phyloP scores from a whole-genome alignment of 1,140 invertebrate species.

The Linepithema humile region DNA sequence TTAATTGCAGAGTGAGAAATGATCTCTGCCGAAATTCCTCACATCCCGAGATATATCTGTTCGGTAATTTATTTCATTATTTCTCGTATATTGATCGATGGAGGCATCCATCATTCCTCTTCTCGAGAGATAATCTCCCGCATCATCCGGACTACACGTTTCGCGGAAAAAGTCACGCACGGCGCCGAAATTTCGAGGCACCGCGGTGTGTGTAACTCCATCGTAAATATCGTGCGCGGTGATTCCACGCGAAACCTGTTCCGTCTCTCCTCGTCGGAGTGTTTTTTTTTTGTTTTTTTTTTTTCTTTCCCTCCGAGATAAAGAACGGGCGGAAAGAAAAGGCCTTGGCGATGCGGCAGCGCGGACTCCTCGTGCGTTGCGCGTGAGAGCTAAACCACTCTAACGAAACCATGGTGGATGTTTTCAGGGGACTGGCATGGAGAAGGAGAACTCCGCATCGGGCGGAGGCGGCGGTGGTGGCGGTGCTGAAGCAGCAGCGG shows the following conservation, averaged over 20 bases:
- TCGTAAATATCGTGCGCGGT: slow-evolving; percentile 43
- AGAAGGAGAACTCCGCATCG: slow-evolving; percentile 84
- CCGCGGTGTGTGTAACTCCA: background rate
- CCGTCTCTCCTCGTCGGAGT: background rate
- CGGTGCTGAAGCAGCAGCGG: slow-evolving; percentile 78
- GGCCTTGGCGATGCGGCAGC: slow-evolving; percentile 38
- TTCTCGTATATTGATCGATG: background rate
- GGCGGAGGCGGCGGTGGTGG: slow-evolving; percentile 79
- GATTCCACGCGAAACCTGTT: slow-evolving; percentile 27
- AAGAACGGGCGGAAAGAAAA: slow-evolving; percentile 10
- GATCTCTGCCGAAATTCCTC: background rate
- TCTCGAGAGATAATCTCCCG: background rate
- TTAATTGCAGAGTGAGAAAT: background rate
- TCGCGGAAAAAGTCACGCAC: slow-evolving; percentile 11
- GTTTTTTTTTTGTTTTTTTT: no score
- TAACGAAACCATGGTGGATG: slow-evolving; percentile 66
- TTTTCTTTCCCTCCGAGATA: no score
- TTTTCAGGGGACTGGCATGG: slow-evolving; percentile 82
- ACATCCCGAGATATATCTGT: background rate
- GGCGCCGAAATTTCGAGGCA: slow-evolving; percentile 23
- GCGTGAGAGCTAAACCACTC: slow-evolving; percentile 52
- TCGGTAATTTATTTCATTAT: background rate
- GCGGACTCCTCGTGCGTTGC: slow-evolving; percentile 18
- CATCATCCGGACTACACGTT: background rate
- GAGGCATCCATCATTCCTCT: background rate